A percentile compares a stretch with the other conserved stretches of the same genome.
Evolutionary conservation across 2,113 vertebrate genomes (phyloP).

Genomic region (Canis aureus): DNA sequence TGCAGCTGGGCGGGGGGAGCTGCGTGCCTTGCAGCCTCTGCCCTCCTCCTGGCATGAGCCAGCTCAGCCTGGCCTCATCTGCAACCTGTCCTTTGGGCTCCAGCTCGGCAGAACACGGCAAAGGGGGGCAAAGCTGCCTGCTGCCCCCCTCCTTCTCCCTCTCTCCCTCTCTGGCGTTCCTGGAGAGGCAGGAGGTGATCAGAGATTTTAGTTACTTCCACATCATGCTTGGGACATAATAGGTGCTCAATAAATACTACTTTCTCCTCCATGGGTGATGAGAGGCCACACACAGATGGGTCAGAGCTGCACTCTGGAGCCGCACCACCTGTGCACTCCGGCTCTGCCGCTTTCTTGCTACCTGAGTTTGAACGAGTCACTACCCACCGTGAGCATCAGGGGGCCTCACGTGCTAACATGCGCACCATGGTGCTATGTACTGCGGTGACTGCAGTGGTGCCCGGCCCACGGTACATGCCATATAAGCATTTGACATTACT

Average conservation of each 20-base stretch:
- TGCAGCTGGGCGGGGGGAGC: background rate
- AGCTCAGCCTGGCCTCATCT: background rate
- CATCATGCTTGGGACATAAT: background rate
- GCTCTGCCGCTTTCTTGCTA: accelerated
- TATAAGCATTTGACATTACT: background rate
- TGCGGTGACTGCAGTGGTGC: background rate
- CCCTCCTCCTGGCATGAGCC: background rate
- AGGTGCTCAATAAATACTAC: background rate
- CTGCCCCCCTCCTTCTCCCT: background rate
- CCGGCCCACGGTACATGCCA: background rate
- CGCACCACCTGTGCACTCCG: background rate
- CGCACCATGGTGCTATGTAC: accelerated
- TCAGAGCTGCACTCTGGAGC: background rate
- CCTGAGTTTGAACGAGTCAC: background rate
- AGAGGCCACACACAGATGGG: accelerated
- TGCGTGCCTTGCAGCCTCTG: background rate
- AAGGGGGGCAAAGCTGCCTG: background rate
- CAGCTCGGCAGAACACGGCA: background rate
- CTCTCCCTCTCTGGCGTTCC: background rate
- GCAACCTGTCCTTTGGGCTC: background rate
- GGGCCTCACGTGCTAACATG: background rate
- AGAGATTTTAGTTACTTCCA: background rate
- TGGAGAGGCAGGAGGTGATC: background rate
- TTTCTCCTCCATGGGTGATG: background rate
- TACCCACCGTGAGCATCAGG: background rate